Evolutionary conservation across 1,140 invertebrate species (phyloP).

Genomic region (Plutomurus gul): DNA sequence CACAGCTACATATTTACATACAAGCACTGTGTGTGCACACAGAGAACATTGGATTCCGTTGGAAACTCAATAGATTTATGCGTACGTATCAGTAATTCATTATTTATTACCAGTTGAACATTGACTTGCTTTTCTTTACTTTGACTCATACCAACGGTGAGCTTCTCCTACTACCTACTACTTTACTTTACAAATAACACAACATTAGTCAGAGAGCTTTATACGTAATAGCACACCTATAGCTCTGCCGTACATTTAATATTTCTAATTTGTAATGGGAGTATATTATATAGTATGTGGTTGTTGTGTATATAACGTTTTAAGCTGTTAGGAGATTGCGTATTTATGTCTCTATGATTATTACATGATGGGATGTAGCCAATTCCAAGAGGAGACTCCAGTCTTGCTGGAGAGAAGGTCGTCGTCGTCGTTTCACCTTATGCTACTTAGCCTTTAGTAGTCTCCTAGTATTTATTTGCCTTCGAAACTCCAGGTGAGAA

Average conservation of each 20-base stretch:
- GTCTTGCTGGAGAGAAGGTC: background rate
- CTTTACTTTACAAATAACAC: background rate
- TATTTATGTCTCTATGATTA: no score
- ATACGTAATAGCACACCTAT: background rate
- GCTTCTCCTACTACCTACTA: no score
- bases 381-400: background rate
- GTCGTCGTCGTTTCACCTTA: no score
- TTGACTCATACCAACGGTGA: no score
- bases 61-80: constrained; percentile 8
- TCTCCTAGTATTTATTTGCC: no score
- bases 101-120: constrained; percentile 1
- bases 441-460: no score
- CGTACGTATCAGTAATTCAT: constrained; percentile 3
- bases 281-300: no score
- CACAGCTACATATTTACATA: no score
- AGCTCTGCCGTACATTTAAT: background rate
- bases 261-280: background rate
- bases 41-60: background rate
- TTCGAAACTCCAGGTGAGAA: no score
- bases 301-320: no score
- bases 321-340: no score
- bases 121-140: background rate
- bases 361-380: background rate
- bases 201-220: background rate
- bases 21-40: no score